Evolutionary conservation across 2,113 vertebrate genomes (phyloP).

Genomic region (Aleadryas rufinucha): DNA sequence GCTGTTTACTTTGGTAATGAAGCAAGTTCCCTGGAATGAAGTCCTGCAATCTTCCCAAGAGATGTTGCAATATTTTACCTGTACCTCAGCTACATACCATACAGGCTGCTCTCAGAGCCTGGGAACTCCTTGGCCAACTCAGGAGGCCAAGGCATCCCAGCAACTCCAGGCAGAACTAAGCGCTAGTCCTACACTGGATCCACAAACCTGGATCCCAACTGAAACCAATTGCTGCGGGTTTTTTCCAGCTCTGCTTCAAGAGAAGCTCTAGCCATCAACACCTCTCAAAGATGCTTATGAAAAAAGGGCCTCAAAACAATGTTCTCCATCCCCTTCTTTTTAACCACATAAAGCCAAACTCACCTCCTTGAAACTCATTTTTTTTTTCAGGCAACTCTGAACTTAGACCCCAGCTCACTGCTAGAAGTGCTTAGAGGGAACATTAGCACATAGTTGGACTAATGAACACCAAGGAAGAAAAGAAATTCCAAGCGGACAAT

Average conservation of each 20-base stretch:
- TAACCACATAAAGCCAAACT: background rate
- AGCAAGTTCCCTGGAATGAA: slow-evolving; percentile 39
- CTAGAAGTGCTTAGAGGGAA: background rate
- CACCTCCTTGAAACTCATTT: rapidly evolving
- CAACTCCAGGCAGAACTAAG: background rate
- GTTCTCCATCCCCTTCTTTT: rapidly evolving
- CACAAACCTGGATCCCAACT: background rate
- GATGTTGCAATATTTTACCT: slow-evolving; percentile 31
- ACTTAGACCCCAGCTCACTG: background rate
- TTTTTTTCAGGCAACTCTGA: background rate
- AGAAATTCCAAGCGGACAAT: background rate
- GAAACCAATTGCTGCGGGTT: rapidly evolving
- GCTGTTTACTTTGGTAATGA: slow-evolving; percentile 43
- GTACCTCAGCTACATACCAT: background rate
- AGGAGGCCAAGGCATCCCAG: background rate
- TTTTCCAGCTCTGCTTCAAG: background rate
- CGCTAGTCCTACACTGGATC: background rate
- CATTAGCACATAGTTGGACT: background rate
- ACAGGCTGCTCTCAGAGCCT: background rate
- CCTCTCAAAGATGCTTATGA: background rate
- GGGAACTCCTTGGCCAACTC: background rate
- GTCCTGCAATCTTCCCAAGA: background rate
- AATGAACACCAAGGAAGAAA: background rate
- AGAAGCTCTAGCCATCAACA: background rate
- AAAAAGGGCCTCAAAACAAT: background rate